Base-by-base conservation (phyloP, 2,888 invertebrate species). In the Dasypolia templi region DNA sequence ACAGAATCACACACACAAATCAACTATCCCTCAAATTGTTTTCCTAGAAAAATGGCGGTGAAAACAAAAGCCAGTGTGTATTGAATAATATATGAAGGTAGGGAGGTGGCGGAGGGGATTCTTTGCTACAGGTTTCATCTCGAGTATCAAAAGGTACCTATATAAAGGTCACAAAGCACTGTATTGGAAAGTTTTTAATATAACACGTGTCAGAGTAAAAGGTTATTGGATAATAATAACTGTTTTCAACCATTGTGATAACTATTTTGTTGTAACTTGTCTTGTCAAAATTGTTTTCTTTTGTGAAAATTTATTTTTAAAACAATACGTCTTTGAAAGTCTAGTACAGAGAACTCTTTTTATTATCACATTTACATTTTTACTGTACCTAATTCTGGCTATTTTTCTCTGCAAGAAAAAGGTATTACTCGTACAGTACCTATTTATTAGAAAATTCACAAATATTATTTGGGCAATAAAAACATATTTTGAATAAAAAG, bases 71-170 rank as follows among this genome's bases (percentile, higher is more conserved):
- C 82, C 86, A 84, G 74, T 77, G 74, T 75, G 69, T 84, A 85
- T 85, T 90, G 89, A 91, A 91, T 91, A 88, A 89, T 87, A 89
- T 87, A 91, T 90, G 82, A 88, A 84, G 70, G 75, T 14, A 44
- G 72, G 79, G 61, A 65, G 76, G 58, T 9, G 4, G 22, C 19
- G 64, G 81, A 65, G 75, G 64, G 69, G 79, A n/a, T n/a, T 9
- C 44, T 44, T n/a, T 32, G 71, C 56, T 81, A 74, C 80, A 84
- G 77, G 70, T 87, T 81, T 83, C 81, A 82, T 82, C 75, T 77
- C 65, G 62, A 67, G 61, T 74, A 77, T 75, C 81, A 75, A 84
- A 59, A 72, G 71, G 58, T 69, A 70, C 62, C 69, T 72, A n/a
- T n/a, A n/a, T n/a, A 84, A 75, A 84, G 85, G 85, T 82, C 77